phyloP scores from a whole-genome alignment of 2,888 invertebrate species.

The Hyalella azteca region DNA sequence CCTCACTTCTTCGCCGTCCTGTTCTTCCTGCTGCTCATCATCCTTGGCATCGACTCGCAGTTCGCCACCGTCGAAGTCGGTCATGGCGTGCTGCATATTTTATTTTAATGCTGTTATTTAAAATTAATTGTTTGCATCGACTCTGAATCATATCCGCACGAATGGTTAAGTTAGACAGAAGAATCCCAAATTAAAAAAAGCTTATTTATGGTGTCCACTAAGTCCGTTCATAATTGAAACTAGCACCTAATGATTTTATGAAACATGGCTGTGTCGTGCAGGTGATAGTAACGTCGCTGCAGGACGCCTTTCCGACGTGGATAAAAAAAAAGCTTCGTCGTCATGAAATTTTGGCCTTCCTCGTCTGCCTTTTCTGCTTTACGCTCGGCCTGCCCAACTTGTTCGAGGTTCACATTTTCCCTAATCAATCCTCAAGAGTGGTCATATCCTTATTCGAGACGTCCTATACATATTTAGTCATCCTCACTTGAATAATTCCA shows the following conservation, averaged over 20 bases:
- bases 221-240: too few relatives aligned
- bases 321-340: slow-evolving; percentile 81
- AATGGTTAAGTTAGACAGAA: too few relatives aligned
- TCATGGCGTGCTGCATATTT: not conserved
- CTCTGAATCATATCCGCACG: too few relatives aligned
- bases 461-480: too few relatives aligned
- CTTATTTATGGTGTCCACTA: too few relatives aligned
- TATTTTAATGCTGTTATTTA: not conserved
- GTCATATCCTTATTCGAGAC: too few relatives aligned
- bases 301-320: slow-evolving; percentile 89
- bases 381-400: slow-evolving; percentile 86
- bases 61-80: slow-evolving; percentile 90
- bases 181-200: too few relatives aligned
- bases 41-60: slow-evolving; percentile 83
- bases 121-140: too few relatives aligned
- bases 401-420: too few relatives aligned
- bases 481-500: too few relatives aligned
- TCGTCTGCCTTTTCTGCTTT: slow-evolving; percentile 82
- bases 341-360: slow-evolving; percentile 83
- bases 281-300: slow-evolving; percentile 83
- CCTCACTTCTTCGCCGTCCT: slow-evolving; percentile 87
- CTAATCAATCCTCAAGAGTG: too few relatives aligned
- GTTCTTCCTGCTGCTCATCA: slow-evolving; percentile 89
- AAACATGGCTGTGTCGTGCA: not conserved
- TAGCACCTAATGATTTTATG: too few relatives aligned